A percentile compares a stretch with the other conserved stretches of the same genome.
Conservation (phyloP, 2,888 invertebrate species). For the Hetaerina titia region DNA sequence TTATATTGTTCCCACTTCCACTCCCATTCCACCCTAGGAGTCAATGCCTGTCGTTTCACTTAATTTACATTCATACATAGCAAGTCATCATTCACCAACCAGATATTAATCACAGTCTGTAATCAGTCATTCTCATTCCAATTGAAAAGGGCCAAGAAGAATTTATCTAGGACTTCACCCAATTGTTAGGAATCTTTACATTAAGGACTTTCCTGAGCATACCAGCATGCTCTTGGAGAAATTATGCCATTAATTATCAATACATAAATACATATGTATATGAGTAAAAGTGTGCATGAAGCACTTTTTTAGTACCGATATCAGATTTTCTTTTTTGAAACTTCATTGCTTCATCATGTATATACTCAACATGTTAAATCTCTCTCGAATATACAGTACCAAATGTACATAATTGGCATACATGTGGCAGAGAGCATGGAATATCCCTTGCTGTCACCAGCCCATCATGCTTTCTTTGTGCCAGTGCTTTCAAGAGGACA, state of each 20-base stretch:
- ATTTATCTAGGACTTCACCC: conserved; percentile 51
- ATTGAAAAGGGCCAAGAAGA: conserved; percentile 57
- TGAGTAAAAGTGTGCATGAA: conserved; percentile 43
- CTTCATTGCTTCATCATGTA: conserved; percentile 52
- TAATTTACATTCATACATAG: conserved; percentile 59
- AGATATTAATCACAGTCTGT: conserved; percentile 65
- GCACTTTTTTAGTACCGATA: conserved; percentile 39
- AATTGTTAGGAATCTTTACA: conserved; percentile 43
- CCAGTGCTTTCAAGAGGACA: background rate
- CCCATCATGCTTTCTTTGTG: background rate
- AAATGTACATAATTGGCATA: background rate
- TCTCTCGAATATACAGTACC: conserved; percentile 15
- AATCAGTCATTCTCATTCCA: conserved; percentile 65
- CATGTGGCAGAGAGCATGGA: background rate
- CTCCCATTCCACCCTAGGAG: conserved; percentile 59
- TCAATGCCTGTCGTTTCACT: conserved; percentile 59
- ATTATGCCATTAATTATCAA: conserved; percentile 51
- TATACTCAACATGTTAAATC: conserved; percentile 6
- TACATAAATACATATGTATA: conserved; percentile 64
- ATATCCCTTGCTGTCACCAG: background rate
- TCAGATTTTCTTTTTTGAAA: conserved; percentile 41
- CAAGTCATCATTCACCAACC: conserved; percentile 50
- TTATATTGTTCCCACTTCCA: conserved; percentile 65
- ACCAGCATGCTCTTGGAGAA: conserved; percentile 54
- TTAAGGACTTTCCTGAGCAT: conserved; percentile 51